Conservation (phyloP, 92 coral and sea anemone genomes). For the Phymanthus crucifer region DNA sequence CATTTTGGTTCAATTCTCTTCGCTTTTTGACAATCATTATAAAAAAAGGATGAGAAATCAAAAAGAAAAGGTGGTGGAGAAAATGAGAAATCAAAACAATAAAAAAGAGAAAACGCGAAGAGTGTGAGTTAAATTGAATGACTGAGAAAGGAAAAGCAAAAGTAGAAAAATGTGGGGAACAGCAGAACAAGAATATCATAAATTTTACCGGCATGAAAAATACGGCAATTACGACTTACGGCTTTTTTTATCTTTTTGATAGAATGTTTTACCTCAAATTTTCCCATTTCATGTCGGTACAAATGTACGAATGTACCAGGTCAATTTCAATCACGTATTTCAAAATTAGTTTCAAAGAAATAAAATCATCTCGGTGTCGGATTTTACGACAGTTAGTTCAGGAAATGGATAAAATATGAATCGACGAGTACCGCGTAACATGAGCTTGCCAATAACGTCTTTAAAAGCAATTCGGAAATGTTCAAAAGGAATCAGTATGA, state of each 20-base stretch:
- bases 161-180: not conserved
- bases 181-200: not conserved
- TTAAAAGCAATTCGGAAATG: conserved; percentile 2
- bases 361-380: not conserved
- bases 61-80: not conserved
- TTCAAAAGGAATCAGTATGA: not conserved
- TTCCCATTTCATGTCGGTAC: not conserved
- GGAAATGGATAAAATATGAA: not conserved
- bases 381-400: not conserved
- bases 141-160: not conserved
- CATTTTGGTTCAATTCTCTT: not conserved
- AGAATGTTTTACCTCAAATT: not conserved
- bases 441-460: not conserved
- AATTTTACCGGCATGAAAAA: no score
- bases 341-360: not conserved
- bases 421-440: not conserved
- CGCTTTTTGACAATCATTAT: not conserved
- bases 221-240: no score
- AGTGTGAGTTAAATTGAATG: not conserved
- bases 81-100: not conserved
- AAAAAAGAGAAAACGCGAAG: not conserved
- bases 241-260: no score
- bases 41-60: not conserved
- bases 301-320: no score
- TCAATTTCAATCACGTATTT: not conserved